Conservation (phyloP, 92 coral and sea anemone genomes). For the Anthopleura xanthogrammica region DNA sequence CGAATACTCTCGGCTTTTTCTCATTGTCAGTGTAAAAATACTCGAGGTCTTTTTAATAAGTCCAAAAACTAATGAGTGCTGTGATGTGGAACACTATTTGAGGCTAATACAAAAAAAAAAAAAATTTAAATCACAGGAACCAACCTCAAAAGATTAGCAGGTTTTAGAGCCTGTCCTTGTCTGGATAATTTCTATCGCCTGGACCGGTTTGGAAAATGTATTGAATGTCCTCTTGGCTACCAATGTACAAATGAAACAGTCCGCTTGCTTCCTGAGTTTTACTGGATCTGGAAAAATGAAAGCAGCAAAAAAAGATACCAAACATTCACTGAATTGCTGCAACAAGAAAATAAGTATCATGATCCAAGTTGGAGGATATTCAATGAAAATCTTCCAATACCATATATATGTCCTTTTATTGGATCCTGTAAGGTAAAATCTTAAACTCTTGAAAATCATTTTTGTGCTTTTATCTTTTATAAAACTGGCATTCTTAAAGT, state of each 20-base stretch:
- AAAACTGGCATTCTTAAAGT: background rate
- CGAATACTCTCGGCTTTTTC: no score
- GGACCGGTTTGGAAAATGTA: slow-evolving; percentile 14
- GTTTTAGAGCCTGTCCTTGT: slow-evolving; percentile 10
- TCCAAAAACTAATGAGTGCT: no score
- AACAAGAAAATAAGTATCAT: background rate
- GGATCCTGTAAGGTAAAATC: background rate
- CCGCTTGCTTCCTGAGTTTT: background rate
- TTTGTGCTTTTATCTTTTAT: background rate
- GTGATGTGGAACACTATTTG: no score
- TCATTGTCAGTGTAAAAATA: no score
- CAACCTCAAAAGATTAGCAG: background rate
- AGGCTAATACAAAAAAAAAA: no score
- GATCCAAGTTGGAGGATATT: background rate
- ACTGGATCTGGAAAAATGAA: background rate
- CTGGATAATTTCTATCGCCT: slow-evolving; percentile 10
- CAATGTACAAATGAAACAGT: slow-evolving; percentile 11
- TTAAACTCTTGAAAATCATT: background rate
- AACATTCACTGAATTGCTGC: background rate
- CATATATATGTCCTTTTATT: slow-evolving; percentile 8
- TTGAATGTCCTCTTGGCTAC: slow-evolving; percentile 1
- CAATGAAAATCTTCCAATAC: slow-evolving; percentile 5
- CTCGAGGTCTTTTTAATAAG: no score
- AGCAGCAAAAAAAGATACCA: background rate
- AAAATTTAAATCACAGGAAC: background rate